Base-by-base conservation (phyloP, 2,113 vertebrate genomes). In the Anoura caudifer region DNA sequence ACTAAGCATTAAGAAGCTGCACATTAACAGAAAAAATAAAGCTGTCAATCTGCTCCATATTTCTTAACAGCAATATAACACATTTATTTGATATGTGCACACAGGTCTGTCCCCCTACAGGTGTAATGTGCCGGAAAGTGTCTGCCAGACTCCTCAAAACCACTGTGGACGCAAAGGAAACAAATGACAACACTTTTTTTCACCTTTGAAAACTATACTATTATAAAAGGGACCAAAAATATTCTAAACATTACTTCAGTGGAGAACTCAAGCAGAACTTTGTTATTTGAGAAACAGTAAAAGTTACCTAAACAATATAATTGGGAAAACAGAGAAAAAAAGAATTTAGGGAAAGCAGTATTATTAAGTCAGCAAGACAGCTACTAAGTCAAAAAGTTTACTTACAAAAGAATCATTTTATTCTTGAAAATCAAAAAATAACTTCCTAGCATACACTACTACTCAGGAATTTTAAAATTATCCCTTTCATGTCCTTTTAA, bases 361-460 rank as follows among this genome's bases (percentile, higher is more conserved):
- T 73, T 50, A 79, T 47, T n/a, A 90, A 45, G 43, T 87, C 38
- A 69, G 89, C 72, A 47, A 61, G 91, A 36, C 13, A 82, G 67
- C 19, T 75, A 77, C 45, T 19, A n/a, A 83, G 28, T 87, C 10
- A 65, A 77, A 95, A 90, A 41, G 24, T 45, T 38, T 26, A 83
- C 83, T 73, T 80, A 26, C 59, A 56, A 73, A 95, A 94, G 54
- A 91, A 38, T 26, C 75, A 36, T 85, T 92, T 85, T 88, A 45
- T 63, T 87, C 79, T 80, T 96, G 52, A 93, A 95, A 76, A 84
- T 90, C 26, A 45, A 86, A 90, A 90, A 41, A 20, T 76, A 93
- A 95, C 41, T 59, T 89, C 45, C 63, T 15, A 82, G 80, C 41
- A 85, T 81, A 87, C 41, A 54, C 52, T 24, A 38, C 28, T 56